These are phyloP conservation scores for Glaucomys volans DNA, from an alignment of 2,113 vertebrate genomes.

Conservation along the genomic window DNA sequence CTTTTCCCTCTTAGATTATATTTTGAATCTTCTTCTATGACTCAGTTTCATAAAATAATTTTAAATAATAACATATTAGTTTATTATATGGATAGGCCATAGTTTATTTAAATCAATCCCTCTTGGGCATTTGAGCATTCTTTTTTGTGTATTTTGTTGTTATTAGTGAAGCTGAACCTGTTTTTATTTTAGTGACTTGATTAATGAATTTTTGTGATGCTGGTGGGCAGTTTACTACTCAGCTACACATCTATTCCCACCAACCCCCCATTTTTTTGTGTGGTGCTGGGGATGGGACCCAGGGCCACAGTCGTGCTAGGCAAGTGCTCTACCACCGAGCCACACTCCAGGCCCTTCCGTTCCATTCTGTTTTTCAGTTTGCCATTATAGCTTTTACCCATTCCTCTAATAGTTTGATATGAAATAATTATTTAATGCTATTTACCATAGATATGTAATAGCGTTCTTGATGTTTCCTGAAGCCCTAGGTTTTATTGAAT, in stretches of 20 bases:
- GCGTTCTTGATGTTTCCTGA: background rate
- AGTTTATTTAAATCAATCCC: background rate
- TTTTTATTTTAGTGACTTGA: background rate
- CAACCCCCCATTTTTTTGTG: background rate
- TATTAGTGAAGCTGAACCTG: background rate
- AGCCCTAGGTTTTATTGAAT: background rate
- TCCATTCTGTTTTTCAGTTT: background rate
- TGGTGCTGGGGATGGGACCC: background rate
- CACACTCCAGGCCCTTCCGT: background rate
- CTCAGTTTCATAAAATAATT: slow-evolving; percentile 36
- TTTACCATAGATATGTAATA: background rate
- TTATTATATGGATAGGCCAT: background rate
- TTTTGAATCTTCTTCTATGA: background rate
- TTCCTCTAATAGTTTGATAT: background rate
- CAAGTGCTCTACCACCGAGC: background rate
- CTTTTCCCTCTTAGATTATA: background rate
- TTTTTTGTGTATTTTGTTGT: background rate
- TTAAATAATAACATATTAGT: background rate
- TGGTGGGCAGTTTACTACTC: background rate
- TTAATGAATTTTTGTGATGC: background rate
- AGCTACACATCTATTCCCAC: background rate
- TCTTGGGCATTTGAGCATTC: background rate
- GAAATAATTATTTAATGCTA: background rate
- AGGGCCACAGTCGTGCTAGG: background rate
- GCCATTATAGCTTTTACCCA: background rate